Base-by-base conservation (phyloP, 37 sponge, comb jelly and placozoan genomes). In the Trichoplax adhaerens region DNA sequence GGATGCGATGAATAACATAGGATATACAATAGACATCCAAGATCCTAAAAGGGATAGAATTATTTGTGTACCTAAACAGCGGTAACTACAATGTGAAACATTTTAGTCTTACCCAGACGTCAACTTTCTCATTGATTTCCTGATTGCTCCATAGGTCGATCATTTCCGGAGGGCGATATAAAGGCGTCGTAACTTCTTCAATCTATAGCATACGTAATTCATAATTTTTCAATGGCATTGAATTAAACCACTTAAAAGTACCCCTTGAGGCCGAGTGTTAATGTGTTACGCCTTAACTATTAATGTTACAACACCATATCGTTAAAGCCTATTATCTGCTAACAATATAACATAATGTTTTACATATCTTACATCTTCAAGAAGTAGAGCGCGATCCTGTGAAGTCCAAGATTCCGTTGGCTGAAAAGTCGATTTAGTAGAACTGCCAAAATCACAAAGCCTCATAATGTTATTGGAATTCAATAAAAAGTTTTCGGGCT, bases 381-480 rank as follows among this genome's bases (percentile, higher is more conserved):
- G 89, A 5, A 81, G 78, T 58, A 91, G 79, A 3, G 83, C 90
- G 50, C 97, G 55, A 76, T 95, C 84, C 7, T 66, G 63, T 48
- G 79, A 68, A 0, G 89, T 73, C 97, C 97, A 95, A 58, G 78
- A 74, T 65, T 68, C 48, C 55, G 86, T 85, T 0, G 97, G 97
- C 7, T 74, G 68, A 8, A 85, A 57, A 52, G 59, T 68, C 58
- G 81, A 64, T 1, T 73, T 85, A n/a, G 97, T 91, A 65, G 92
- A 91, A 83, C 87, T 86, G 49, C 97, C 97, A 85, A 91, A 95
- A 77, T 95, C 97, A 77, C 97, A 95, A 68, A 95, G 74, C 69
- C 83, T 91, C 62, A 95, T 84, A 1, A 47, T 57, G 5, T 89
- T 88, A 1, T 64, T 68, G 0, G 75, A 50, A 29, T 56, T 80